Conservation (phyloP, 1,140 invertebrate species). For the Whitmania pigra region DNA sequence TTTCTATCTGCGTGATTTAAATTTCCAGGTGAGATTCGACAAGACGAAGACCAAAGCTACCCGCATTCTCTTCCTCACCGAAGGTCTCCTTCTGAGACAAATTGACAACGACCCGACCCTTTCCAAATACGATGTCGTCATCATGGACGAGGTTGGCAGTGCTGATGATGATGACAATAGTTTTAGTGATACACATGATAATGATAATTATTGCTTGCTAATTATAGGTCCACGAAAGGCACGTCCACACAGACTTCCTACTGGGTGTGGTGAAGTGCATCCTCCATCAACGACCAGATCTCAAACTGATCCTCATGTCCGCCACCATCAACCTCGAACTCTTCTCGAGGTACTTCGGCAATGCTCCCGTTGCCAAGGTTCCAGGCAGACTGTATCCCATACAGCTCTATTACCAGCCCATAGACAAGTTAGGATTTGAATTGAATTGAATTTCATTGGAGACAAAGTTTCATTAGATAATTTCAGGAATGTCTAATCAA, state of each 20-base stretch:
- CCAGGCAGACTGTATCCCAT: constrained; percentile 88
- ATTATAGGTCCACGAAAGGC: constrained; percentile 63
- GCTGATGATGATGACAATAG: too few relatives aligned
- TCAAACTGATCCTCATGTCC: constrained; percentile 93
- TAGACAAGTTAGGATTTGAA: constrained; percentile 22
- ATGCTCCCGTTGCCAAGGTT: constrained; percentile 48
- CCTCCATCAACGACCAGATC: constrained; percentile 59
- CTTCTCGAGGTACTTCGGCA: constrained; percentile 50
- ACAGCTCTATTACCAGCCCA: constrained; percentile 64
- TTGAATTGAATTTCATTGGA: too few relatives aligned
- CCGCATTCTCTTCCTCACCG: constrained; percentile 86
- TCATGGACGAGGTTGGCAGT: constrained; percentile 72
- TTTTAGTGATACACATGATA: too few relatives aligned
- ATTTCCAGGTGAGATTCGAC: constrained; percentile 74
- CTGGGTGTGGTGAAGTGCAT: constrained; percentile 81
- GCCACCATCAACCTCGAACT: constrained; percentile 93
- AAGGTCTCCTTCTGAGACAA: constrained; percentile 83
- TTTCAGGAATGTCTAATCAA: too few relatives aligned
- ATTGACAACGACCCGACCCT: constrained; percentile 86
- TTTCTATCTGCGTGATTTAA: neutral
- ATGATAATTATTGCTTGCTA: neutral
- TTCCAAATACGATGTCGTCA: constrained; percentile 70
- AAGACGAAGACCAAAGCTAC: constrained; percentile 75
- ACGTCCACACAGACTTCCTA: constrained; percentile 87
- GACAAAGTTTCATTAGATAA: too few relatives aligned